These are phyloP conservation scores for Anabas testudineus DNA, from an alignment of 2,797 vertebrate genomes.

Conservation along the genomic window DNA sequence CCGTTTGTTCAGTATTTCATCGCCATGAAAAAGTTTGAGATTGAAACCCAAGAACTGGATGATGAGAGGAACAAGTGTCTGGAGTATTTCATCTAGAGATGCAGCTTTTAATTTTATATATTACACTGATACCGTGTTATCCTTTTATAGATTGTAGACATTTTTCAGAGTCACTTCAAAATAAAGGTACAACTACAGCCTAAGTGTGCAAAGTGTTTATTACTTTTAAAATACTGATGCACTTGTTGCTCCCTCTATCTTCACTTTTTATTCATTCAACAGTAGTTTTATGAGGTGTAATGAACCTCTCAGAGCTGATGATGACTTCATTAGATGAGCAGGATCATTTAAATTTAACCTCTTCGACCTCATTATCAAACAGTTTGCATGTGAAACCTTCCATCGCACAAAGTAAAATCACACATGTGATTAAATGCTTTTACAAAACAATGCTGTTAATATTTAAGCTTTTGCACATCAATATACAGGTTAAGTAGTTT, in stretches of 20 bases:
- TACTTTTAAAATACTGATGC: not conserved
- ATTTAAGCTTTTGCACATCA: too few relatives aligned
- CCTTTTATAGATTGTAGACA: constrained; percentile 28
- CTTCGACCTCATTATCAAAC: too few relatives aligned
- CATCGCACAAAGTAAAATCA: not conserved
- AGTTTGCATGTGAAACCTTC: too few relatives aligned
- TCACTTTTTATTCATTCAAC: not conserved
- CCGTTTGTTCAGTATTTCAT: constrained; percentile 93
- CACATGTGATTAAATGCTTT: not conserved
- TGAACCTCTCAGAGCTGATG: not conserved
- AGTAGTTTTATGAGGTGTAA: constrained; percentile 7
- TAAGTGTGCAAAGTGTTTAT: constrained; percentile 4
- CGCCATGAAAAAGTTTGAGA: constrained; percentile 93
- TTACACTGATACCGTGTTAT: constrained; percentile 21
- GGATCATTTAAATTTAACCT: too few relatives aligned
- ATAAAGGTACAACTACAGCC: constrained; percentile 52
- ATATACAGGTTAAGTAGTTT: too few relatives aligned
- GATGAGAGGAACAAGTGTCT: constrained; percentile 92
- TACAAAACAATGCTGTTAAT: not conserved
- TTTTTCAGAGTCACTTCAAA: constrained; percentile 57
- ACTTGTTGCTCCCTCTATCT: not conserved
- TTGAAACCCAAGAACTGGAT: constrained; percentile 92
- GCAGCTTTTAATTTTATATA: constrained; percentile 37
- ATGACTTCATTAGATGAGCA: not conserved
- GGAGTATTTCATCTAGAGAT: constrained; percentile 92